phyloP scores from a whole-genome alignment of 2,888 invertebrate genomes.

The Ophonus ardosiacus region DNA sequence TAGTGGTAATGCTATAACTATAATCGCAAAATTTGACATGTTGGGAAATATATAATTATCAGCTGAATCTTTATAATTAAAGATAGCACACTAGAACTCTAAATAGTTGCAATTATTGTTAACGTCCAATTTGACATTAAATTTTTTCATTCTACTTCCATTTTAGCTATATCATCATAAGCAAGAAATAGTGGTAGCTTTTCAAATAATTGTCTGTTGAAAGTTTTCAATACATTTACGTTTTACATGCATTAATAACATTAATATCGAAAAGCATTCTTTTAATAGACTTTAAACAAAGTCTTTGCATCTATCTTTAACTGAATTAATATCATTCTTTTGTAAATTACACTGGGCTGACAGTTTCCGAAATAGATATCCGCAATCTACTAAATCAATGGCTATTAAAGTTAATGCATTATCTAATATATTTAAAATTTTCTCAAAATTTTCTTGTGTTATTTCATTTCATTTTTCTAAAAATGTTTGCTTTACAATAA shows the following conservation, averaged over 20 bases:
- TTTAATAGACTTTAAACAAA: background rate
- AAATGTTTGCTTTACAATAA: background rate
- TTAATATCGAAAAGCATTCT: background rate
- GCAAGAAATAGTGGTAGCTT: background rate
- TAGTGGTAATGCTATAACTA: background rate
- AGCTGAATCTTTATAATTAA: background rate
- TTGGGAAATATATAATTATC: background rate
- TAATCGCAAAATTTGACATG: background rate
- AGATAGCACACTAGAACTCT: background rate
- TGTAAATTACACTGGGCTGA: background rate
- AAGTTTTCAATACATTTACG: background rate
- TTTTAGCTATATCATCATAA: background rate
- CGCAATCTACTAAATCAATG: background rate
- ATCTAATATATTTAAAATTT: background rate
- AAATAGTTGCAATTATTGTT: background rate
- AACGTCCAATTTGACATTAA: background rate
- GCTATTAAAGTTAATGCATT: background rate
- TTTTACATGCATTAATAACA: background rate
- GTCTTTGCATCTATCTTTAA: background rate
- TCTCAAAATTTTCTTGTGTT: background rate
- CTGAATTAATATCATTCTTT: background rate
- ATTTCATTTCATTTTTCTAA: background rate
- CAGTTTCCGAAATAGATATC: background rate
- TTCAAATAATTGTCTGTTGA: background rate
- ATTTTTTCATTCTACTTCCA: background rate